phyloP scores from a whole-genome alignment of 2,797 vertebrate genomes.

The Diglossa cyanea region DNA sequence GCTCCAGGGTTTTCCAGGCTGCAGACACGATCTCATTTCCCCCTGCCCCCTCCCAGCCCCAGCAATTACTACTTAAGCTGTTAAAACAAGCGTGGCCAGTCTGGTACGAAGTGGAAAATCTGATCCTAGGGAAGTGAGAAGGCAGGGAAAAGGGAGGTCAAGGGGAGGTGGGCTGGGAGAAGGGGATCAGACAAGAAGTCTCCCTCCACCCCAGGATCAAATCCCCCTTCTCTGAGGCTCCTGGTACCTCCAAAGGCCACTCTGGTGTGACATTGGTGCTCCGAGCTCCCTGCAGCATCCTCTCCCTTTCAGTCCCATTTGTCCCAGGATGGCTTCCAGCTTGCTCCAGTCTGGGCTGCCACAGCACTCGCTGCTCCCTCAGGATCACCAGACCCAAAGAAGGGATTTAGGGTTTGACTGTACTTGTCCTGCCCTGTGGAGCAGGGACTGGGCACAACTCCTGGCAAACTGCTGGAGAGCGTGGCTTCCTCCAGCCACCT shows the following conservation, averaged over 20 bases:
- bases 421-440: fast-evolving
- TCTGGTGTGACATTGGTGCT: background rate
- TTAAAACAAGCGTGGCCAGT: conserved; percentile 65
- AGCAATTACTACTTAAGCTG: conserved; percentile 50
- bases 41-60: conserved; percentile 15
- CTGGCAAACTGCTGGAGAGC: background rate
- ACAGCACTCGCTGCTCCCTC: fast-evolving
- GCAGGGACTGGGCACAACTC: background rate
- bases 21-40: conserved; percentile 50
- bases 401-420: background rate
- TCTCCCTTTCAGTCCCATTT: background rate
- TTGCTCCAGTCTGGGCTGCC: background rate
- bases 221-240: background rate
- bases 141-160: conserved; percentile 41
- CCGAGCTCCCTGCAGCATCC: background rate
- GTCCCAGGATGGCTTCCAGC: background rate
- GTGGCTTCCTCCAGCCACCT: background rate
- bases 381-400: fast-evolving
- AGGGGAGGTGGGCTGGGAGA: conserved; percentile 1
- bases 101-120: conserved; percentile 62
- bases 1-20: conserved; percentile 34
- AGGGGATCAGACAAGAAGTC: background rate
- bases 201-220: background rate
- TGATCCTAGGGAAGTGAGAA: conserved; percentile 28
- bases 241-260: background rate